Evolutionary conservation across 2,888 invertebrate genomes (phyloP).

Genomic region (Caenorhabditis zanzibari): DNA sequence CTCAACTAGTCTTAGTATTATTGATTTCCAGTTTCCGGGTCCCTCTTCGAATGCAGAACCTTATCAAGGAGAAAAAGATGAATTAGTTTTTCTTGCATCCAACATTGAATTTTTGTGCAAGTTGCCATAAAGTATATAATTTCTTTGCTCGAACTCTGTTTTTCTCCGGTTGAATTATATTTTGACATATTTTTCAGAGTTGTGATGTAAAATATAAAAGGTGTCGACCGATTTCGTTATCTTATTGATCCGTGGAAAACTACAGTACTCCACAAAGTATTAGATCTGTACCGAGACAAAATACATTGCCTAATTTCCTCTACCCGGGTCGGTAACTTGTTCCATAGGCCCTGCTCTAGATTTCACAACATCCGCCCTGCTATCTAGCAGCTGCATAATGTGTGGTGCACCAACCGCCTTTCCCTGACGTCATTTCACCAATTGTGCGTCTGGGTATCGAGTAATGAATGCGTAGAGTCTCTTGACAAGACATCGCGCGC

Average conservation of each 20-base stretch:
- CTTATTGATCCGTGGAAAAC: too few relatives aligned
- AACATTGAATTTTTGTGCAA: not conserved
- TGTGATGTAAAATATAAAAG: too few relatives aligned
- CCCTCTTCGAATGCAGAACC: constrained; percentile 44
- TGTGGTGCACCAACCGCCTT: constrained; percentile 11
- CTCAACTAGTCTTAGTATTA: constrained; percentile 53
- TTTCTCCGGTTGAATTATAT: too few relatives aligned
- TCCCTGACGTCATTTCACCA: not conserved
- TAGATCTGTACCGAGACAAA: too few relatives aligned
- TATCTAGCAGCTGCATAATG: not conserved
- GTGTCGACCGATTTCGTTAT: too few relatives aligned
- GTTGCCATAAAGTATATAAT: not conserved
- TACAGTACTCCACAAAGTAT: too few relatives aligned
- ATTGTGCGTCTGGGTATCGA: constrained; percentile 9
- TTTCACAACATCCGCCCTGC: too few relatives aligned
- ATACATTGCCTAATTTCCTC: too few relatives aligned
- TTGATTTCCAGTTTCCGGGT: constrained; percentile 53
- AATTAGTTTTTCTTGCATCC: constrained; percentile 1
- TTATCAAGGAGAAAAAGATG: constrained; percentile 11
- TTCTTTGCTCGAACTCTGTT: too few relatives aligned
- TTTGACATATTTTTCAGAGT: too few relatives aligned
- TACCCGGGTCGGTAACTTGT: too few relatives aligned
- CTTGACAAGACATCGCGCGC: not conserved
- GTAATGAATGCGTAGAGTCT: constrained; percentile 9
- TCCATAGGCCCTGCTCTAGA: too few relatives aligned